A percentile compares a stretch with the other conserved stretches of the same genome.
These are phyloP conservation scores for Drosophila bunnanda DNA, from an alignment of 2,888 invertebrate species.

Conservation along the genomic window DNA sequence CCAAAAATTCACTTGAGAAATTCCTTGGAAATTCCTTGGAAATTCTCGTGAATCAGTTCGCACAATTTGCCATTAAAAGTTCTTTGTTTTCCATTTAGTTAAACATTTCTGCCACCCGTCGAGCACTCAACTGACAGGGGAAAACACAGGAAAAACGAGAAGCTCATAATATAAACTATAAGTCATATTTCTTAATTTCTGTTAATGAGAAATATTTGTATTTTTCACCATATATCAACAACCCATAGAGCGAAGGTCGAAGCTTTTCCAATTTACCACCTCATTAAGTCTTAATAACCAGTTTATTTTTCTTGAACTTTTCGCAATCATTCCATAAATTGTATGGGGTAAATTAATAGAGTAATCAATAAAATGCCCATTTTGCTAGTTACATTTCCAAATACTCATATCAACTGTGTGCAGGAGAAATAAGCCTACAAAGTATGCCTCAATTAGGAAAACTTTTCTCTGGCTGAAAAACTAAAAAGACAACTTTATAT, in stretches of 20 bases:
- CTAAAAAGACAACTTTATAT: conserved; percentile 14
- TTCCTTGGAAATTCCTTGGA: conserved; percentile 27
- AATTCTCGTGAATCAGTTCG: conserved; percentile 30
- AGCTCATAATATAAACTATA: conserved; percentile 31
- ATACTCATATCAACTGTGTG: neutral
- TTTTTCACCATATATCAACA: conserved; percentile 7
- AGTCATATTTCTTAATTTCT: conserved; percentile 32
- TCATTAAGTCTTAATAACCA: conserved; percentile 18
- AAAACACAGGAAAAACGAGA: neutral
- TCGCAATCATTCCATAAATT: neutral
- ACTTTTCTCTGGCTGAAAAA: conserved; percentile 9
- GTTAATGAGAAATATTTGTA: neutral
- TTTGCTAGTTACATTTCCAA: neutral
- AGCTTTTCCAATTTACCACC: conserved; percentile 14
- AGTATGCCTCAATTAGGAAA: conserved; percentile 10
- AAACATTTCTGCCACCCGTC: conserved; percentile 37
- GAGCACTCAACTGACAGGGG: conserved; percentile 11
- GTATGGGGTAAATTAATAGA: neutral
- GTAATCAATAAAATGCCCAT: conserved; percentile 2
- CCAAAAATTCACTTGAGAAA: conserved; percentile 28
- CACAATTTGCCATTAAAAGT: conserved; percentile 36
- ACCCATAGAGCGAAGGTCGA: conserved; percentile 11
- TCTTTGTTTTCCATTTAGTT: conserved; percentile 37
- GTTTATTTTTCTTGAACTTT: neutral
- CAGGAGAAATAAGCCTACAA: neutral